These are phyloP conservation scores for Eupsilia transversa DNA, from an alignment of 2,888 invertebrate species.

Conservation along the genomic window DNA sequence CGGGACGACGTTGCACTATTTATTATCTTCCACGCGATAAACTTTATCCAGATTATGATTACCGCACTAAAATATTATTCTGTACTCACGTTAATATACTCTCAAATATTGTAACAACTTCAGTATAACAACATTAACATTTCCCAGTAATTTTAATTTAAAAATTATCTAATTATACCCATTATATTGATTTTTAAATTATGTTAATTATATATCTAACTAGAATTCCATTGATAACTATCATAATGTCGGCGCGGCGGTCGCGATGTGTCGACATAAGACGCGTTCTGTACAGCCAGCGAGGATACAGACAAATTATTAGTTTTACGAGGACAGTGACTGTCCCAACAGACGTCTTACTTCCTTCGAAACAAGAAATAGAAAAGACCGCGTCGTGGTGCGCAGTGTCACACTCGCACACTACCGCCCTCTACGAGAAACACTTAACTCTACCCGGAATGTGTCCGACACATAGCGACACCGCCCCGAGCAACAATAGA, in stretches of 20 bases:
- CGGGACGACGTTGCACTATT: slow-evolving; percentile 80
- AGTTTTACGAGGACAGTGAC: slow-evolving; percentile 8
- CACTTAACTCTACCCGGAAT: slow-evolving; percentile 49
- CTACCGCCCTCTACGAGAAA: slow-evolving; percentile 38
- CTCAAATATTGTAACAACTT: slow-evolving; percentile 91
- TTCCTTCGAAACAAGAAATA: slow-evolving; percentile 7
- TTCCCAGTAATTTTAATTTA: slow-evolving; percentile 82
- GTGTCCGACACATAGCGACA: slow-evolving; percentile 57
- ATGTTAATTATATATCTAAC: slow-evolving; percentile 85
- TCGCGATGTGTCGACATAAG: slow-evolving; percentile 43
- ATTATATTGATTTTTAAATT: slow-evolving; percentile 79
- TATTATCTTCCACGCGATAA: slow-evolving; percentile 85
- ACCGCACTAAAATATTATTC: slow-evolving; percentile 84
- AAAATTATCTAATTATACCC: slow-evolving; percentile 87
- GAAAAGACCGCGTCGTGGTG: slow-evolving; percentile 2
- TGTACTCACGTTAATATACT: slow-evolving; percentile 89
- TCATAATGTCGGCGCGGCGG: slow-evolving; percentile 63
- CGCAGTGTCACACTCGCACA: slow-evolving; percentile 22
- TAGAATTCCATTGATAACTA: slow-evolving; percentile 83
- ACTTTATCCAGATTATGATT: slow-evolving; percentile 78
- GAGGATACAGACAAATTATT: slow-evolving; percentile 3
- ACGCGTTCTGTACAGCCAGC: slow-evolving; percentile 52
- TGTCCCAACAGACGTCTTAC: slow-evolving; percentile 9
- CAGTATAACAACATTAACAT: slow-evolving; percentile 91
- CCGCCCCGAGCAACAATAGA: slow-evolving; percentile 64